These are phyloP conservation scores for Zaprionus ghesquierei DNA, from an alignment of 1,140 invertebrate genomes.

Conservation along the genomic window DNA sequence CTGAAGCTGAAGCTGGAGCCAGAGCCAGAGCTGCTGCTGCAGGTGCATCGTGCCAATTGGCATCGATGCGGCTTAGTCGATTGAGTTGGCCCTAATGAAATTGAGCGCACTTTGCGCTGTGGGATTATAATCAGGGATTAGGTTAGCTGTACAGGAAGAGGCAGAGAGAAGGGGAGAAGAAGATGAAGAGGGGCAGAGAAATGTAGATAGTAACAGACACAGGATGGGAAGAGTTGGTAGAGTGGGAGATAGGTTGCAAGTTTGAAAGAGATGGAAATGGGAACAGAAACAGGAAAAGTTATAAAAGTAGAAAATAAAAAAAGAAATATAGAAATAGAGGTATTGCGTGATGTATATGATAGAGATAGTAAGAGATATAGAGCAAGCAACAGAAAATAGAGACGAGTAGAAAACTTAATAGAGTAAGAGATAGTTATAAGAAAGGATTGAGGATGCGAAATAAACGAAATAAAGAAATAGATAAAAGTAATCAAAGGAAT, in stretches of 20 bases:
- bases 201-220: background rate
- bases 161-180: background rate
- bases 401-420: background rate
- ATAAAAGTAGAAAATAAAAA: background rate
- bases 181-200: background rate
- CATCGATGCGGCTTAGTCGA: conserved; percentile 45
- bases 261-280: background rate
- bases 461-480: background rate
- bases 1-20: conserved; percentile 1
- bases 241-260: too few relatives aligned
- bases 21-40: background rate
- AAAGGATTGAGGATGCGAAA: background rate
- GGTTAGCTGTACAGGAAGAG: background rate
- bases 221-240: background rate
- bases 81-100: conserved; percentile 49
- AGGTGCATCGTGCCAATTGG: conserved; percentile 48
- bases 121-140: conserved; percentile 14
- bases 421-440: background rate
- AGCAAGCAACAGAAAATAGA: too few relatives aligned
- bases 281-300: background rate
- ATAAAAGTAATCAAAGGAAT: background rate
- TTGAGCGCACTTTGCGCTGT: conserved; percentile 2
- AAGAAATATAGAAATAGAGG: background rate
- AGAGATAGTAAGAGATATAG: background rate
- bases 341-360: too few relatives aligned